Evolutionary conservation across 2,113 vertebrate genomes (phyloP), one percentile per base, ranked within the genome.

Genomic region (Percina caprodes): DNA sequence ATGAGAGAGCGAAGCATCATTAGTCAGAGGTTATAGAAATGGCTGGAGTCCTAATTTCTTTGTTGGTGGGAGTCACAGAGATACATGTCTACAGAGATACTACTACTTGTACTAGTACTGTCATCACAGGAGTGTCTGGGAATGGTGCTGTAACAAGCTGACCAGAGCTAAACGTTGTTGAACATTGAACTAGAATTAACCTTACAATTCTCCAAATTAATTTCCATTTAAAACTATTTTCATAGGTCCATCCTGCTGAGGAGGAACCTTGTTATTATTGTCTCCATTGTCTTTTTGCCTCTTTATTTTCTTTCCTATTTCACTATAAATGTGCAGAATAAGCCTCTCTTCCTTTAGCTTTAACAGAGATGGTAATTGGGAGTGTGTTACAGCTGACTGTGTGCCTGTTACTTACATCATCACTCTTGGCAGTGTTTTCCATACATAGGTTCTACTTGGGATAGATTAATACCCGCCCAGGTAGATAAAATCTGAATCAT

Each of bases 1-100:
- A 59, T 23, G 51, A 84, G 74, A 48, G 74, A 46, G 73, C 23
- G 54, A 58, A 65, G 77, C 13, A 33, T 77, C 77, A 88, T 88
- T 82, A 81, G 80, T 81, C 74, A 70, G 76, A 73, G 85, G 76
- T 80, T 72, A 67, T 74, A 56, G 83, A 88, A 77, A 82, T 89
- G 86, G 80, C 89, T 82, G 70, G 73, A 78, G 83, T 80, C 80
- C 85, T 86, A 78, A 89, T 88, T 84, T 83, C 80, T 81, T 66
- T 82, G 52, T 86, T 91, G 86, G 89, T 86, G 75, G 58, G 61
- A 82, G 70, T 72, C 67, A n/a, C 69, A 66, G 77, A 69, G 77
- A 86, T 77, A 80, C 80, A 79, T 79, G 80, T 80, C 48, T 13
- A 35, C 19, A n/a, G n/a, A n/a, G n/a, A n/a, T 12, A 33, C 23